Evolutionary conservation across 1,140 invertebrate species (phyloP).

Genomic region (Hyposmocoma kahamanoa): DNA sequence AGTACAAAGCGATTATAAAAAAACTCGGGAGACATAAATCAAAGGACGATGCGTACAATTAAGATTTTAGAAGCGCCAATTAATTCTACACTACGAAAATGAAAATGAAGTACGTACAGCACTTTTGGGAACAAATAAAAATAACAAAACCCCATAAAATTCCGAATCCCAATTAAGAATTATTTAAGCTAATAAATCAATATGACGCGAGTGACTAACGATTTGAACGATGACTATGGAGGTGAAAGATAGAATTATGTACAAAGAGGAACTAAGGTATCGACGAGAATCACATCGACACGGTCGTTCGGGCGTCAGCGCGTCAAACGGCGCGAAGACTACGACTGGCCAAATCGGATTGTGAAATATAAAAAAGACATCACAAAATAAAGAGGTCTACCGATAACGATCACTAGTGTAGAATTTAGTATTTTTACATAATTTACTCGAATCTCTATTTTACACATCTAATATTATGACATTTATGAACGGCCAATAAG

Average conservation of each 20-base stretch:
- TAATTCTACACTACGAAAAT: conserved; percentile 11
- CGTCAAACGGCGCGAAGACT: too few relatives aligned
- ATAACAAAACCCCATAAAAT: conserved; percentile 23
- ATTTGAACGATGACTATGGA: conserved; percentile 32
- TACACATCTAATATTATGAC: conserved; percentile 67
- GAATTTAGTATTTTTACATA: conserved; percentile 17
- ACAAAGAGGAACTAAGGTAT: conserved; percentile 31
- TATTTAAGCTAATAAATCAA: conserved; percentile 11
- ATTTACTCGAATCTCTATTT: conserved; percentile 57
- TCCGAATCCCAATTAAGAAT: conserved; percentile 24
- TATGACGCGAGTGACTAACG: conserved; percentile 14
- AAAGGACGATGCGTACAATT: conserved; percentile 3
- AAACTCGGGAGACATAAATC: conserved; percentile 5
- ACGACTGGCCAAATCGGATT: conserved; percentile 24
- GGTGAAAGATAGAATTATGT: conserved; percentile 29
- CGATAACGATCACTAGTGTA: conserved; percentile 10
- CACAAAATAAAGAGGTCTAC: conserved; percentile 21
- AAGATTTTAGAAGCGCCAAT: conserved; percentile 14
- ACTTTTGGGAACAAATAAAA: conserved; percentile 15
- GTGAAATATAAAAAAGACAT: conserved; percentile 15
- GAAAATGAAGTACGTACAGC: conserved; percentile 11
- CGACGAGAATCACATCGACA: too few relatives aligned
- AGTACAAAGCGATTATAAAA: conserved; percentile 44
- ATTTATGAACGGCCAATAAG: conserved; percentile 51
- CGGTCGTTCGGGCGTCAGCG: too few relatives aligned